phyloP scores from a whole-genome alignment of 1,140 invertebrate genomes.

The Tetramorium parvispinum region DNA sequence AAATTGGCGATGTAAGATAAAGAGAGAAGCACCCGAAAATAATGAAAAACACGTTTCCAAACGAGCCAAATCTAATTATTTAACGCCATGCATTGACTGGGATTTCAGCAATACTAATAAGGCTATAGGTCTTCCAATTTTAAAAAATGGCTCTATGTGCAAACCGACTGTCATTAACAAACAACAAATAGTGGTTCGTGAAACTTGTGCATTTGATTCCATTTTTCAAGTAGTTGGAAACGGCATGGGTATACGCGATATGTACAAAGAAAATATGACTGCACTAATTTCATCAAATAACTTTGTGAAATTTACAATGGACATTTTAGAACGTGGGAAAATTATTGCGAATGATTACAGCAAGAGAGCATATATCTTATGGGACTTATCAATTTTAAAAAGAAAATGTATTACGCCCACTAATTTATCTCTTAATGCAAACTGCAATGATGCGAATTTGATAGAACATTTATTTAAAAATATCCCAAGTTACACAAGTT shows the following conservation, averaged over 20 bases:
- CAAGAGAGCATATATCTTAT: not conserved
- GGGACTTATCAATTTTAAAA: not conserved
- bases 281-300: not conserved
- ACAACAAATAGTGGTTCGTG: no score
- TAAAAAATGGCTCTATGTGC: no score
- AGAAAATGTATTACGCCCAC: not conserved
- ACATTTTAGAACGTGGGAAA: not conserved
- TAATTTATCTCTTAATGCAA: not conserved
- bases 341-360: not conserved
- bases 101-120: no score
- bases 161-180: no score
- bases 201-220: no score
- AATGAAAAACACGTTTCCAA: no score
- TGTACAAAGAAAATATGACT: not conserved
- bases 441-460: not conserved
- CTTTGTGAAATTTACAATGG: not conserved
- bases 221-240: no score
- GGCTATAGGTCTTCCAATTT: no score
- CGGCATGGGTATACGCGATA: not conserved
- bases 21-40: no score
- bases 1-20: no score
- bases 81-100: no score
- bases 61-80: no score
- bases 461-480: not conserved
- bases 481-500: not conserved